Evolutionary conservation across 2,888 invertebrate species (phyloP), one percentile per base, ranked within the genome.

Genomic region (Pristionchus mayeri): DNA sequence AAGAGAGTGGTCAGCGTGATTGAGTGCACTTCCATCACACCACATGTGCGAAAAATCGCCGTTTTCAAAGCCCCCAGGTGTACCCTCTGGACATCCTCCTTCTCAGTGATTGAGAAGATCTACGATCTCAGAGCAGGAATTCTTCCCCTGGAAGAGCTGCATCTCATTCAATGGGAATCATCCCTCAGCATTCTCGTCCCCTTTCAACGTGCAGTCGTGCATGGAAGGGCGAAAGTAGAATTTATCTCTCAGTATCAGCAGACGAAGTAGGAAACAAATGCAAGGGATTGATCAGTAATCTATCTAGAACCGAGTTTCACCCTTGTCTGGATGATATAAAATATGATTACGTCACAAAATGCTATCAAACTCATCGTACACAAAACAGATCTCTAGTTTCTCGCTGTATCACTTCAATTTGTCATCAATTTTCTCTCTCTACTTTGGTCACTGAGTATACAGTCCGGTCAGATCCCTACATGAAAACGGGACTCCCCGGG

Each of bases 391-490:
- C 44, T 34, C 63, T 34, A 27, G 63, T 34, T 34, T 54, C 54
- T 16, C 16, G 4, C 34, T 34, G 16, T 71, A 71, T 71, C 71
- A 24, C 13, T 40, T 71, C 21, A 3, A 71, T 16, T 71, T 71
- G 71, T 71, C 71, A 71, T 13, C 71, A 63, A 71, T 71, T 16
- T 40, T 71, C 71, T 71, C 71, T 71, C 71, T 71, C 71, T 71
- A 40, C 44, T 71, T 71, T 71, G 71, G 24, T 71, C 40, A 30
- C 1, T 40, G 71, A 13, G 44, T 71, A 24, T 18, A 54, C 40
- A 71, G 11, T 44, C n/a, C n/a, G 40, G 7, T 71, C 71, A n/a
- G n/a, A 34, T 44, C 44, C 44, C 44, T 44, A 9, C 44, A 9
- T 9, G 44, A n/a, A n/a, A n/a, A n/a, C n/a, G n/a, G n/a, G n/a